Conservation (phyloP, 2,113 vertebrate genomes). For the Cervus canadensis region DNA sequence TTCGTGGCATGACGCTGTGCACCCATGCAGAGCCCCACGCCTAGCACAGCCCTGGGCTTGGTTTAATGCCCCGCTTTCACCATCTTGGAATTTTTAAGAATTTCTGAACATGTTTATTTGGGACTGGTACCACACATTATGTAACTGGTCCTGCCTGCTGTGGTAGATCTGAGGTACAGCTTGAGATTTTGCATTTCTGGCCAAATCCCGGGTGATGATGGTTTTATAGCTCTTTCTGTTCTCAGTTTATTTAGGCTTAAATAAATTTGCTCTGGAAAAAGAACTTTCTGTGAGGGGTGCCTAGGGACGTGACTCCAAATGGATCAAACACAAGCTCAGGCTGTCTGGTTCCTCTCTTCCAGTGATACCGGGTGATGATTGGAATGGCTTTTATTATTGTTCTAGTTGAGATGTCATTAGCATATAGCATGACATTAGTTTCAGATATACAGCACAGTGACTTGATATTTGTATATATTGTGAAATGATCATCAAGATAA, state of each 20-base stretch:
- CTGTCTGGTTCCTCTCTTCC: neutral
- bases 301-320: neutral
- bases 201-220: neutral
- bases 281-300: neutral
- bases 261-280: neutral
- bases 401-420: neutral
- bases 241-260: neutral
- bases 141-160: neutral
- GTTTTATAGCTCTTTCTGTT: neutral
- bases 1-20: neutral
- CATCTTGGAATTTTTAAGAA: neutral
- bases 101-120: neutral
- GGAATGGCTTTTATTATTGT: neutral
- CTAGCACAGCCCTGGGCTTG: neutral
- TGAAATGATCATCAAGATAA: neutral
- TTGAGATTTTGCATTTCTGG: neutral
- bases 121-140: too few relatives aligned
- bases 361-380: accelerated
- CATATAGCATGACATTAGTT: neutral
- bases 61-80: neutral
- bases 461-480: neutral
- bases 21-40: neutral
- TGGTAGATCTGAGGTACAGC: neutral
- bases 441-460: neutral
- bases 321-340: neutral